Percentiles rank a stretch among this genome's conserved stretches.
Conservation (phyloP, 2,797 vertebrate species). For the Coendou prehensilis region DNA sequence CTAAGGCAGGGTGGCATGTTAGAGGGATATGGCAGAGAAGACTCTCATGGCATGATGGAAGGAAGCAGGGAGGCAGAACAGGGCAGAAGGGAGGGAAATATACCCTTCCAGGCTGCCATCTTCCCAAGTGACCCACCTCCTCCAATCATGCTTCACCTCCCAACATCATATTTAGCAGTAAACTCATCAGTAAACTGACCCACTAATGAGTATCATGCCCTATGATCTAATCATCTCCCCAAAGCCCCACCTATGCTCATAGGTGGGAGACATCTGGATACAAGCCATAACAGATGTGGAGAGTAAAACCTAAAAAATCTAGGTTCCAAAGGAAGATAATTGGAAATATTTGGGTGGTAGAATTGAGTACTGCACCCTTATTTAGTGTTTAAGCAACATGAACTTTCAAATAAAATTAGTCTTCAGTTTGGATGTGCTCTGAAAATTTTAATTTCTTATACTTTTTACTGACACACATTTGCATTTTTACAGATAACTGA, state of each 20-base stretch:
- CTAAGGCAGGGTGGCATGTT: not conserved
- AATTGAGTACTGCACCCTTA: not conserved
- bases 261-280: not conserved
- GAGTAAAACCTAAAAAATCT: not conserved
- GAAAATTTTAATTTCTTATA: not conserved
- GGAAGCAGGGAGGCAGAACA: not conserved
- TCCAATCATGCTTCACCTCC: not conserved
- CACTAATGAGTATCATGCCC: not conserved
- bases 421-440: not conserved
- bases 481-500: constrained; percentile 49
- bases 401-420: constrained; percentile 33
- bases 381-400: not conserved
- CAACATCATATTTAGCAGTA: not conserved
- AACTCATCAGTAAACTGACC: not conserved
- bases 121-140: not conserved
- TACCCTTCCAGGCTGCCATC: not conserved
- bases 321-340: not conserved
- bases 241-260: not conserved
- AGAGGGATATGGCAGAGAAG: not conserved
- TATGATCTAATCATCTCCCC: not conserved
- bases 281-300: not conserved
- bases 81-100: not conserved
- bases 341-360: not conserved
- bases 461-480: constrained; percentile 21
- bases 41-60: not conserved